Base-by-base conservation (phyloP, 2,113 vertebrate genomes). In the Larimichthys polyactis region DNA sequence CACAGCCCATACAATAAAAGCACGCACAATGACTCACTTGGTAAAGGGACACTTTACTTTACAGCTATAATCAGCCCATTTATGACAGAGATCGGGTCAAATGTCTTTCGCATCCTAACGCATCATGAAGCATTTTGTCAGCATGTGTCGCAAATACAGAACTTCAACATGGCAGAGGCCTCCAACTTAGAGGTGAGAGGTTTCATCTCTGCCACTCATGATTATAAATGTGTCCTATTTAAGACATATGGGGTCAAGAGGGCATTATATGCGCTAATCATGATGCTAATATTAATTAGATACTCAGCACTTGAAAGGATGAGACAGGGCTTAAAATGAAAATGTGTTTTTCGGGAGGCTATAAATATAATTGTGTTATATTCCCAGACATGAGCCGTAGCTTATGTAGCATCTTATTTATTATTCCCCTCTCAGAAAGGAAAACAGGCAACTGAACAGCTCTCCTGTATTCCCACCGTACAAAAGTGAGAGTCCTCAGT, bases 161-260 rank as follows among this genome's bases (percentile, higher is more conserved):
- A 71, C 86, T 90, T 89, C 14, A 88, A 91, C 87, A 88, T 90
- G 94, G 92, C 93, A 93, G 87, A 86, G 87, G 88, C 76, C 82
- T 76, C 75, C 40, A 17, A 87, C 90, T 71, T 57, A 11, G 49
- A 83, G 87, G 78, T 81, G 59, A 89, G 70, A 85, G 88, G 90
- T 89, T 84, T 64, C 65, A 24, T 52, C 29, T 62, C 85, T 89
- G 91, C 87, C 94, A 90, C 57, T 94, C 87, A 90, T 51, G 15
- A 65, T 74, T 81, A 64, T 66, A 75, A 79, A 79, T 48, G 74
- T 78, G 80, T 5, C 40, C 60, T 62, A 11, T 83, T 79, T 64
- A 63, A 71, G 24, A 60, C 71, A 58, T 63, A 40, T 2, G 52
- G 60, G 83, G 87, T 91, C 79, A 83, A 0, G 24, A 72, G 79